Evolutionary conservation across 2,888 invertebrate genomes (phyloP), one percentile per base, ranked within the genome.

Genomic region (Nesidiocoris tenuis): DNA sequence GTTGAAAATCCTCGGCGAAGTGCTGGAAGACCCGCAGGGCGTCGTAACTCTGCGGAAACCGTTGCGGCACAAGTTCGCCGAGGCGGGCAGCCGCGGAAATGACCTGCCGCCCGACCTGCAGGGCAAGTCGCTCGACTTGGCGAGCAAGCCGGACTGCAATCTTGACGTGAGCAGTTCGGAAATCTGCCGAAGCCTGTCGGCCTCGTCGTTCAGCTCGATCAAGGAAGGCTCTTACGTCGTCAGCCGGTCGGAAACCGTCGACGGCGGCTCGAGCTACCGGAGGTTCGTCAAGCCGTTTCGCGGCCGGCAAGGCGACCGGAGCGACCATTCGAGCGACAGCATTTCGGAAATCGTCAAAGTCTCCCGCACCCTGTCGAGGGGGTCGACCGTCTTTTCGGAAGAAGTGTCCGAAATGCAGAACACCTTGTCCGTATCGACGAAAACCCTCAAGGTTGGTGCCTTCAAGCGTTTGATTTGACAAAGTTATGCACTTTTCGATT

Each of bases 241-340:
- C 61, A 16, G 61, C n/a, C 39, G 12, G 7, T 63, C 61, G 3
- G 72, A 72, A 18, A 39, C 72, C 16, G 39, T 39, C 39, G 39
- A 39, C 12, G 39, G 39, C 12, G 39, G 39, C 5, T 5, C 59
- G 1, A 70, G 61, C 24, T 70, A 70, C 22, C 63, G 39, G 9
- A 22, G 22, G 9, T 72, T 72, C 21, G 55, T 61, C 1, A 18
- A n/a, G 56, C 25, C 61, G 54, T 22, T 67, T 19, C 67, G 39
- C 3, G 18, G 65, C 1, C 1, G 23, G 9, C 64, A 24, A 1
- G 64, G 64, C 5, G 18, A 56, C 9, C 70, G 23, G 12, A 72
- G 72, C 22, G 72, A 72, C 2, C 72, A 76, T 17, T 76, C 76
- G 7, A 76, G 76, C 39, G 76, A 72, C 25, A 70, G 72, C 65